A percentile compares a stretch with the other conserved stretches of the same genome.
These are phyloP conservation scores for Sweltsa coloradensis DNA, from an alignment of 1,140 invertebrate genomes.

Conservation along the genomic window DNA sequence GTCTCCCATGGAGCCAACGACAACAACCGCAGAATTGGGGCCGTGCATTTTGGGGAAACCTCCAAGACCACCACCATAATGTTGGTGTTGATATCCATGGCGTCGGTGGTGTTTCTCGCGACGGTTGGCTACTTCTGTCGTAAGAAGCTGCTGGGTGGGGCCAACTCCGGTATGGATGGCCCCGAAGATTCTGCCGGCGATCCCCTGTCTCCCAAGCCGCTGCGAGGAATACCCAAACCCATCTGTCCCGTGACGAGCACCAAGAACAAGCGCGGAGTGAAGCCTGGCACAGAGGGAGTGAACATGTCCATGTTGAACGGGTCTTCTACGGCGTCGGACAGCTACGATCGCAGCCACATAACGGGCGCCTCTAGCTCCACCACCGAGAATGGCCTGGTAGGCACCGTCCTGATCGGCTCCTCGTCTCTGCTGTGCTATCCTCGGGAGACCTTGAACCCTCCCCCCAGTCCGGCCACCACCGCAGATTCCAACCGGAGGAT, in stretches of 20 bases:
- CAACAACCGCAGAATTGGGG: constrained; percentile 11
- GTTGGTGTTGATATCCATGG: constrained; percentile 1
- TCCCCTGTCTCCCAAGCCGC: constrained; percentile 39
- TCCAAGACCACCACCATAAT: neutral
- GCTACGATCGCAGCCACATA: constrained; percentile 66
- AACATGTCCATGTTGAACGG: constrained; percentile 51
- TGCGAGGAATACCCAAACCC: constrained; percentile 6
- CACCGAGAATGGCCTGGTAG: constrained; percentile 38
- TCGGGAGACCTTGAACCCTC: constrained; percentile 73
- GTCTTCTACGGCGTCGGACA: constrained; percentile 20
- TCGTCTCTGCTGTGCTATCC: constrained; percentile 46
- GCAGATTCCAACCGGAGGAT: constrained; percentile 40
- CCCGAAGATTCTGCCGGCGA: constrained; percentile 43
- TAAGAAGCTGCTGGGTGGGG: no score
- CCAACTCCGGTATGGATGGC: constrained; percentile 4
- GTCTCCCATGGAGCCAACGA: constrained; percentile 24
- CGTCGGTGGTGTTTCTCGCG: neutral
- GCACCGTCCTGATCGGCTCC: constrained; percentile 12
- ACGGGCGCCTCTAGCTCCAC: constrained; percentile 69
- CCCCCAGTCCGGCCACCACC: constrained; percentile 73
- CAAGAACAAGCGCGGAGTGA: neutral
- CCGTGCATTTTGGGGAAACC: neutral
- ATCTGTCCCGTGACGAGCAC: neutral
- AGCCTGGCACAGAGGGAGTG: constrained; percentile 33
- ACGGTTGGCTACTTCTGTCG: constrained; percentile 6